Evolutionary conservation across 2,888 invertebrate genomes (phyloP).

Genomic region (Andricus quercusramuli): DNA sequence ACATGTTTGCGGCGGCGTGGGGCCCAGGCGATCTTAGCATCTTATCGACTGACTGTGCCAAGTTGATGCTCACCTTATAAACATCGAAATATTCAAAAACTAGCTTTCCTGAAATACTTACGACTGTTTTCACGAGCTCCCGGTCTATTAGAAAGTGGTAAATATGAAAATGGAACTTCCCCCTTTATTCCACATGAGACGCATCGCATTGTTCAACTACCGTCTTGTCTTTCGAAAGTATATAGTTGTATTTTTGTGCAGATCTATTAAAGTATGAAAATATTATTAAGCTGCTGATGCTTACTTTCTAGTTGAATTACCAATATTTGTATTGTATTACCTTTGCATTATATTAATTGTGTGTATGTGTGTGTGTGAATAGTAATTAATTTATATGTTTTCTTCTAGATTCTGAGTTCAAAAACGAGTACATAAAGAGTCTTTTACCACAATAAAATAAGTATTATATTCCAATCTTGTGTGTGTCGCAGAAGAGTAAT

Average conservation of each 20-base stretch:
- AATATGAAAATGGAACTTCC: too few species aligned
- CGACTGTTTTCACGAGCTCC: too few species aligned
- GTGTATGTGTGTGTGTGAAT: slow-evolving; percentile 41
- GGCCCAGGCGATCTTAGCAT: too few species aligned
- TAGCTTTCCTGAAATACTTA: too few species aligned
- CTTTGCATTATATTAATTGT: slow-evolving; percentile 4
- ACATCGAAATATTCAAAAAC: too few species aligned
- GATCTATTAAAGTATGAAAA: not conserved
- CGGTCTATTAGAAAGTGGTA: too few species aligned
- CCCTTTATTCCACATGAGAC: not conserved
- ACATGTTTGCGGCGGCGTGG: too few species aligned
- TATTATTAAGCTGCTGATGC: not conserved
- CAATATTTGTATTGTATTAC: slow-evolving; percentile 7
- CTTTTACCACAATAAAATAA: slow-evolving; percentile 42
- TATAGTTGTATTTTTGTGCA: not conserved
- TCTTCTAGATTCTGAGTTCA: slow-evolving; percentile 36
- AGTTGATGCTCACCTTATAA: too few species aligned
- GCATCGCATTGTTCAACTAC: not conserved
- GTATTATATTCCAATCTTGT: slow-evolving; percentile 11
- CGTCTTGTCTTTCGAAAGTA: not conserved
- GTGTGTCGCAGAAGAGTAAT: not conserved
- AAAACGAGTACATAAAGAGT: slow-evolving; percentile 39
- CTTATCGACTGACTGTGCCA: too few species aligned
- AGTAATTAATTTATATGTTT: slow-evolving; percentile 51
- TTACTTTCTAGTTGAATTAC: not conserved